phyloP scores from a whole-genome alignment of 2,888 invertebrate genomes.

The Lochmaea crataegi region DNA sequence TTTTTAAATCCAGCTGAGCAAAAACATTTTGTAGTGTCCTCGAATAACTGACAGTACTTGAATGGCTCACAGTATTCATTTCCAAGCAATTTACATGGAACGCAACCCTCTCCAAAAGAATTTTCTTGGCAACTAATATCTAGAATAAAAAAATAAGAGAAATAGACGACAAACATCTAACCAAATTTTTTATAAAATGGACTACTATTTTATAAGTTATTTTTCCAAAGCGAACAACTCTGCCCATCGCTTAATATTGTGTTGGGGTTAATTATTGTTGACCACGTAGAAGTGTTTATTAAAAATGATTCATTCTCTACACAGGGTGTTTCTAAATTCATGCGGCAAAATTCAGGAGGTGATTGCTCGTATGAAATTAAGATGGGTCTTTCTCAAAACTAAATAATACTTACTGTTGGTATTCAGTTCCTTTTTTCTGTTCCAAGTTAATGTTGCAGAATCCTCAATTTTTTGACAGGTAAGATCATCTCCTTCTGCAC shows the following conservation, averaged over 20 bases:
- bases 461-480: conserved; percentile 30
- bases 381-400: too few relatives aligned
- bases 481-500: neutral
- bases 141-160: conserved; percentile 30
- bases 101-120: conserved; percentile 46
- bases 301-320: too few relatives aligned
- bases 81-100: conserved; percentile 43
- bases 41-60: conserved; percentile 20
- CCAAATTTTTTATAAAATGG: too few relatives aligned
- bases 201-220: too few relatives aligned
- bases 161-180: neutral
- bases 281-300: too few relatives aligned
- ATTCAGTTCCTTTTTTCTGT: neutral
- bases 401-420: neutral
- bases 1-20: conserved; percentile 48
- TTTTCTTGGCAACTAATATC: conserved; percentile 35
- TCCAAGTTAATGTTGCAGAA: neutral
- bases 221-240: too few relatives aligned
- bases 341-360: too few relatives aligned
- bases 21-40: conserved; percentile 32
- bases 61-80: conserved; percentile 40
- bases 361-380: too few relatives aligned
- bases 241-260: too few relatives aligned
- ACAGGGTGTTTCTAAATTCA: too few relatives aligned
- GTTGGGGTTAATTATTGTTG: too few relatives aligned